phyloP scores from a whole-genome alignment of 1,140 invertebrate genomes.

The Drosophila ercepeae region DNA sequence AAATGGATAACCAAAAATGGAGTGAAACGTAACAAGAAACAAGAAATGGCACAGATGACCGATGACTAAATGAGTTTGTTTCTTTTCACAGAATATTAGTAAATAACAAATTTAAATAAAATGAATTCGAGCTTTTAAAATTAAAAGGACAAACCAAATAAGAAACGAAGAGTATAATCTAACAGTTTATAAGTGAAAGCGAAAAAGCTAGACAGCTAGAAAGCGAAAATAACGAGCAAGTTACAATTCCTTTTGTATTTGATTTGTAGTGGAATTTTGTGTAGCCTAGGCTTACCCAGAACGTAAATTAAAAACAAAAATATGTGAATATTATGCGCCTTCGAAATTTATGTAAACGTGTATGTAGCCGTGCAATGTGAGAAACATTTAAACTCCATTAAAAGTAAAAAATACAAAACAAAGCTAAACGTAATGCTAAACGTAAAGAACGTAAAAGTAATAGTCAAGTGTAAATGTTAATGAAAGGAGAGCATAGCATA shows the following conservation, averaged over 20 bases:
- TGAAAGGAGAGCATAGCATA: conserved; percentile 59
- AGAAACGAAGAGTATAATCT: conserved; percentile 19
- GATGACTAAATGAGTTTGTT: conserved; percentile 44
- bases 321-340: conserved; percentile 84
- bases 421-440: conserved; percentile 21
- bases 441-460: conserved; percentile 32
- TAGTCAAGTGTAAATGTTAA: conserved; percentile 61
- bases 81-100: conserved; percentile 54
- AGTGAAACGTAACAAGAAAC: conserved; percentile 38
- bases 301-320: conserved; percentile 52
- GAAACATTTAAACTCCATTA: conserved; percentile 49
- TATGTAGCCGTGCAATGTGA: conserved; percentile 56
- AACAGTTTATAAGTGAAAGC: conserved; percentile 38
- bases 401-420: conserved; percentile 19
- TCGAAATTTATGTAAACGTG: conserved; percentile 70
- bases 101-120: conserved; percentile 65
- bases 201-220: no score
- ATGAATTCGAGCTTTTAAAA: conserved; percentile 83
- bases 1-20: conserved; percentile 2
- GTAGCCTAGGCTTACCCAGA: conserved; percentile 64
- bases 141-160: conserved; percentile 32
- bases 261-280: conserved; percentile 56
- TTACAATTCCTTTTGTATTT: conserved; percentile 55
- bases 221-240: conserved; percentile 16
- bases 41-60: conserved; percentile 44